Percentiles rank a stretch among this genome's conserved stretches.
Evolutionary conservation across 2,113 vertebrate genomes (phyloP).

Genomic region (Cavia aperea): DNA sequence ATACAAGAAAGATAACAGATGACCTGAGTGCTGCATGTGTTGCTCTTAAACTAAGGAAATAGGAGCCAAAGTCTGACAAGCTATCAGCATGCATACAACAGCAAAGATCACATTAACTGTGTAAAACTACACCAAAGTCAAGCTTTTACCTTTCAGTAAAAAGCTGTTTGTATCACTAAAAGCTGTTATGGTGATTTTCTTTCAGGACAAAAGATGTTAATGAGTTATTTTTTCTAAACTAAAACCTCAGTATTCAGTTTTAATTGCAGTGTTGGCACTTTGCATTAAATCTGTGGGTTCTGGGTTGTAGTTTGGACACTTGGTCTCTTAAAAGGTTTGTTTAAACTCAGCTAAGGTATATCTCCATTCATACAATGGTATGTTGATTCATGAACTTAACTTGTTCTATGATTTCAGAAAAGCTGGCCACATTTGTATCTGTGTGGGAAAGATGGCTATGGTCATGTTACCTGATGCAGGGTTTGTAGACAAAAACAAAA

Average conservation of each 20-base stretch:
- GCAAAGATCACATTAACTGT: neutral
- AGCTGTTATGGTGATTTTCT: neutral
- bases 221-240: neutral
- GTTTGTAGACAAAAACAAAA: neutral
- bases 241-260: neutral
- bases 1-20: neutral
- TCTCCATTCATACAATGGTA: neutral
- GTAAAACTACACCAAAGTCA: neutral
- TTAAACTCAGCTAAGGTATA: neutral
- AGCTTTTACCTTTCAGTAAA: neutral
- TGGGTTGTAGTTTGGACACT: neutral
- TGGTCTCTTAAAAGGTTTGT: neutral
- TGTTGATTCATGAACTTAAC: neutral
- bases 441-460: neutral
- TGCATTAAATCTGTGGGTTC: neutral
- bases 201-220: neutral
- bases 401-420: neutral
- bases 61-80: neutral
- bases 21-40: neutral
- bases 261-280: neutral
- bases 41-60: neutral
- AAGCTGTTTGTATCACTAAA: neutral
- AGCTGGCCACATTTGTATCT: neutral
- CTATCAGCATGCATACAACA: neutral
- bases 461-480: neutral